Evolutionary conservation across 2,797 vertebrate species (phyloP).

Genomic region (Bovichtus diacanthus): DNA sequence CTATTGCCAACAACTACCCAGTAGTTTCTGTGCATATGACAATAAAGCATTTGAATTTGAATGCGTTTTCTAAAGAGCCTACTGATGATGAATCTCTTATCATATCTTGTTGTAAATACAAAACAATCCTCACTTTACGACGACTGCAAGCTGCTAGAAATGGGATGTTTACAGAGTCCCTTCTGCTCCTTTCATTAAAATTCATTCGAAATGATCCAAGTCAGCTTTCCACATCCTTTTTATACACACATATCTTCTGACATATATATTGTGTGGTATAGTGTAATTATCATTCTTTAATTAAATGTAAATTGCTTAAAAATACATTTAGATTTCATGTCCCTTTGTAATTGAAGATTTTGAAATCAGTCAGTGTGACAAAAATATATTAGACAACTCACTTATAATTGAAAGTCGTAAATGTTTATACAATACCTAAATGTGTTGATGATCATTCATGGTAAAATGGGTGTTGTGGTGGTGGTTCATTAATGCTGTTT

Average conservation of each 20-base stretch:
- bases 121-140: neutral
- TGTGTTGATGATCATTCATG: neutral
- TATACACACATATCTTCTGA: neutral
- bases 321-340: neutral
- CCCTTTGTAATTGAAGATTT: neutral
- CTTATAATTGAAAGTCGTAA: too few species aligned
- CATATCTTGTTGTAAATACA: too few species aligned
- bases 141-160: neutral
- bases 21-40: too few species aligned
- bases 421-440: neutral
- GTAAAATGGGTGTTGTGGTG: neutral
- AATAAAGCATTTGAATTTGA: too few species aligned
- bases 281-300: neutral
- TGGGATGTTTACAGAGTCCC: neutral
- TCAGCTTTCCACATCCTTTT: neutral
- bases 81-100: too few species aligned
- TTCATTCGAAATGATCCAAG: too few species aligned
- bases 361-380: neutral
- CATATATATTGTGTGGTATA: neutral
- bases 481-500: neutral
- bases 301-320: neutral
- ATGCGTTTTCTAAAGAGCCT: too few species aligned
- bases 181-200: neutral
- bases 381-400: too few species aligned
- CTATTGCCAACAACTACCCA: too few species aligned